Base-by-base conservation (phyloP, 1,140 invertebrate species). In the Scylla paramamosain region DNA sequence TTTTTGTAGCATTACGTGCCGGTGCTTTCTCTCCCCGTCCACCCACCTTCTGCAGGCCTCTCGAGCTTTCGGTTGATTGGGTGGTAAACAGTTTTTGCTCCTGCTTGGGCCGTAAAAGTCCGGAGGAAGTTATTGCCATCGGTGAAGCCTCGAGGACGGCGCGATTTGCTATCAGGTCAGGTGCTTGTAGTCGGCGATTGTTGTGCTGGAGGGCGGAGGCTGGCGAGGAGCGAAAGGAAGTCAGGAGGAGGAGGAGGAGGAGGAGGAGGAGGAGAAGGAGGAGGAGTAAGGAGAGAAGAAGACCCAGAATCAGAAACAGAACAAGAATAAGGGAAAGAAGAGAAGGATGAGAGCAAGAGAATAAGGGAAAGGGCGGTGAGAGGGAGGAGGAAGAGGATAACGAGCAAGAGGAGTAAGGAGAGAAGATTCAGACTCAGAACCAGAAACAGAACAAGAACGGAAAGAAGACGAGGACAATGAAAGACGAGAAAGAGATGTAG, bases 341-440 rank as follows among this genome's bases (percentile, higher is more conserved):
- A 88, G 86, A 39, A 4, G 25, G 86, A 32, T 32, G 52, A n/a
- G 29, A 31, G 52, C n/a, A 48, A 25, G 4, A 48, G 29, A 25
- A 91, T 25, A n/a, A 91, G 89, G 52, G 87, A 25, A 39, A 91
- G 89, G 45, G 28, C 4, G 45, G 2, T 1, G 14, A 31, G 29
- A 31, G 25, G 45, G 29, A 48, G 29, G 89, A 52, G 89, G 14
- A 48, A n/a, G 89, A n/a, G 89, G 89, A 91, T 45, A 91, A 28
- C 32, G 87, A 39, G 87, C 14, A 14, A 32, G 87, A 39, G 31
- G 46, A 45, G 46, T 31, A 39, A 45, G 46, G 87, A 89, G 87
- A 89, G 87, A 39, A 39, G 6, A 39, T 39, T 39, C 39, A 39
- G 39, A 39, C 1, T 6, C 6, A 39, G 39, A 39, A 39, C 39